Base-by-base conservation (phyloP, 2,797 vertebrate species). In the Thunnus albacares region DNA sequence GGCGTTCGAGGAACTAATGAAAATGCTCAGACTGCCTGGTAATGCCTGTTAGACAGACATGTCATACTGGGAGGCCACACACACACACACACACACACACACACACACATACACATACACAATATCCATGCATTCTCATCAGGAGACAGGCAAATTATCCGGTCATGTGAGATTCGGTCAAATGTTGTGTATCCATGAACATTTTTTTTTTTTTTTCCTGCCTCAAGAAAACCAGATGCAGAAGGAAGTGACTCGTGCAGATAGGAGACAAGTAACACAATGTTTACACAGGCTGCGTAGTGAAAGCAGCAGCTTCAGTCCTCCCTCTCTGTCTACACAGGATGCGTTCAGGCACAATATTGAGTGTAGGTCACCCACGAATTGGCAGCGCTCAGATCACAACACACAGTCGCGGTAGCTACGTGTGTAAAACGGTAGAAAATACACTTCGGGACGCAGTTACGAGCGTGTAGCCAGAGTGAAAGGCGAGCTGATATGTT, bases 21-120 rank as follows among this genome's bases (percentile, higher is more conserved):
- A 93, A 92, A 91, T 91, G 80, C 91, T 90, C 90, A 92, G 90
- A 92, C 90, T 88, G 83, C 78, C 64, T 82, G 70, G 90, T 93
- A 92, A 90, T 92, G 75, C 82, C 69, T 79, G 76, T 89, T 79
- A 76, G 53, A 80, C 81, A 83, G 80, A 78, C 82, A 73, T 79
- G 59, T 58, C 83, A 61, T 61, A 81, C 76, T 70, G 85, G 41
- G 86, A 90, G 83, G 74, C 77, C 83, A 82, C 85, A 85, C 79
- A 80, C 61, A 59, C 33, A 64, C 45, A 66, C 30, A 38, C 22
- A 60, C 22, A 60, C 73, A 73, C 56, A 75, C 52, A 45, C 63
- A 24, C 6, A 41, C n/a, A 53, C 45, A 55, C 26, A 56, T 43
- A 51, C 47, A 52, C 24, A 67, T 11, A 58, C 59, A 64, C 58